phyloP scores from a whole-genome alignment of 1,140 invertebrate species.

The Ips nitidus region DNA sequence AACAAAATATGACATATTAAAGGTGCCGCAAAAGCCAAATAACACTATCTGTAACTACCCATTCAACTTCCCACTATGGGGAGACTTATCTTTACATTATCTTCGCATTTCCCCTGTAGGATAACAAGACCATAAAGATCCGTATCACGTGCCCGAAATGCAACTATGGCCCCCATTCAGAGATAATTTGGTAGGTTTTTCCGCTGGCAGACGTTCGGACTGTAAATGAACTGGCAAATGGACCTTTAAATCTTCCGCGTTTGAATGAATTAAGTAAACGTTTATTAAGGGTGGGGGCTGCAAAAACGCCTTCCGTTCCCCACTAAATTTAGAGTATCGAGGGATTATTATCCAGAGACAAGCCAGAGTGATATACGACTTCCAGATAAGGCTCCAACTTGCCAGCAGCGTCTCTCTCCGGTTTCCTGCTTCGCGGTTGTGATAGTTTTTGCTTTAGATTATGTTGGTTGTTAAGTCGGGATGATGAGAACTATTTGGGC shows the following conservation, averaged over 20 bases:
- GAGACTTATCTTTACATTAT: neutral
- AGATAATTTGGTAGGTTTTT: neutral
- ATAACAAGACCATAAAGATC: constrained; percentile 3
- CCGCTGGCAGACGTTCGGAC: neutral
- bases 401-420: neutral
- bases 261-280: neutral
- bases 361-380: constrained; percentile 1
- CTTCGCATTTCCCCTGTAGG: neutral
- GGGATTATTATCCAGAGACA: constrained; percentile 6
- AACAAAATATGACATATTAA: no score
- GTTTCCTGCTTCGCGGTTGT: neutral
- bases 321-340: constrained; percentile 1
- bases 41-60: neutral
- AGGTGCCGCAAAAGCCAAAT: no score
- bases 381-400: constrained; percentile 3
- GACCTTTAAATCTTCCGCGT: neutral
- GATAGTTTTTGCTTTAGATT: constrained; percentile 1
- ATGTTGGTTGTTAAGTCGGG: neutral
- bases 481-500: neutral
- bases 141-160: constrained; percentile 2
- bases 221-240: neutral
- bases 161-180: neutral
- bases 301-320: neutral
- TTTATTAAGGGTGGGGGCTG: neutral
- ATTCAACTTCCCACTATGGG: neutral